Evolutionary conservation across 2,888 invertebrate species (phyloP).

Genomic region (Diaprepes abbreviatus): DNA sequence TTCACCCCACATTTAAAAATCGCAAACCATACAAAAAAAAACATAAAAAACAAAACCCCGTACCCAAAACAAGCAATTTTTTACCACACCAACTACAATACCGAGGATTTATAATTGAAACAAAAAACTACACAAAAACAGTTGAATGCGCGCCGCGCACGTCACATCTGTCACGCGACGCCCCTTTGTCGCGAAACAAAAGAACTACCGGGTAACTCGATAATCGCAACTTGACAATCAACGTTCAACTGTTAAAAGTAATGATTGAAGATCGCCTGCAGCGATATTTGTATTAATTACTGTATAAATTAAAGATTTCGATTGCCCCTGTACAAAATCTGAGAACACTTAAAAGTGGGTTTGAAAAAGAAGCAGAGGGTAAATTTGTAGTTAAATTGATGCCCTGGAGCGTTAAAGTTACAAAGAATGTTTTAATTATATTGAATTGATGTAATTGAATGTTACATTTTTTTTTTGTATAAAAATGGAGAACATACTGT

Average conservation of each 20-base stretch:
- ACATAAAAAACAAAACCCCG: constrained; percentile 8
- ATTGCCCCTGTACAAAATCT: constrained; percentile 31
- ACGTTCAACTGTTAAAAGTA: constrained; percentile 41
- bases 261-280: constrained; percentile 44
- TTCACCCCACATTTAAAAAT: neutral
- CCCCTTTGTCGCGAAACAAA: constrained; percentile 36
- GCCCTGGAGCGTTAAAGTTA: constrained; percentile 14
- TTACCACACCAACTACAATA: constrained; percentile 25
- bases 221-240: constrained; percentile 43
- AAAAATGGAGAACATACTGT: too few relatives aligned
- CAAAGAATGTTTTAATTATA: neutral
- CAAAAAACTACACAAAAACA: constrained; percentile 44
- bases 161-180: constrained; percentile 48
- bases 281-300: constrained; percentile 47
- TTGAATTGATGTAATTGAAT: neutral
- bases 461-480: too few relatives aligned
- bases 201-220: constrained; percentile 32
- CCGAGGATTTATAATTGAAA: constrained; percentile 34
- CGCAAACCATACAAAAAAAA: neutral
- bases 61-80: constrained; percentile 31
- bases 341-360: constrained; percentile 16
- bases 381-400: constrained; percentile 44
- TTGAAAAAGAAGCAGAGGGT: constrained; percentile 12
- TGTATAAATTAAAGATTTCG: constrained; percentile 47
- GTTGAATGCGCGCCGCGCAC: constrained; percentile 30